Percentiles rank a stretch among this genome's conserved stretches.
Evolutionary conservation across 2,888 invertebrate species (phyloP).

Genomic region (Thysanoteuthis rhombus): DNA sequence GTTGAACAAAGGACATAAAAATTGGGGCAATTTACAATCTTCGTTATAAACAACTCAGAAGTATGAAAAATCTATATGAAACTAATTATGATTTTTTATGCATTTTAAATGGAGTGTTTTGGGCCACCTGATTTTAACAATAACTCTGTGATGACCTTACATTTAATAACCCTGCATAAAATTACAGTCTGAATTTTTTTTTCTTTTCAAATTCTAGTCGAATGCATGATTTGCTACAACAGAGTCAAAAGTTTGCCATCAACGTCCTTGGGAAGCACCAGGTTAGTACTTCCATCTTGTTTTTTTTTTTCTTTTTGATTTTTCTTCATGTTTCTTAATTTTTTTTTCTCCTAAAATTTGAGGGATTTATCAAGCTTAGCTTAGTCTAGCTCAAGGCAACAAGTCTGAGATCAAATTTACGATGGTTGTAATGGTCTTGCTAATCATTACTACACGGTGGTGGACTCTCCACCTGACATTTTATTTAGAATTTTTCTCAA

Average conservation of each 20-base stretch:
- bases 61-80: too few species aligned
- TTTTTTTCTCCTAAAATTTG: not conserved
- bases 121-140: too few species aligned
- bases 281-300: conserved; percentile 40
- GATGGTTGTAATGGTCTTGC: not conserved
- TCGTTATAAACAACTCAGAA: too few species aligned
- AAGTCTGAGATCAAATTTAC: not conserved
- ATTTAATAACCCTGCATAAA: too few species aligned
- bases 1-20: too few species aligned
- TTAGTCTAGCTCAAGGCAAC: not conserved
- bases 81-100: too few species aligned
- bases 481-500: too few species aligned
- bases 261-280: conserved; percentile 62
- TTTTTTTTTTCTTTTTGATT: not conserved
- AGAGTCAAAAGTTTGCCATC: conserved; percentile 60
- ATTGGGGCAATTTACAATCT: too few species aligned
- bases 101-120: too few species aligned
- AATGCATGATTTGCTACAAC: conserved; percentile 56
- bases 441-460: not conserved
- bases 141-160: too few species aligned
- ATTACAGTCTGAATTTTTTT: not conserved
- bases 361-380: too few species aligned
- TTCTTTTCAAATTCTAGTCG: conserved; percentile 51
- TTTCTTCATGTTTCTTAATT: not conserved
- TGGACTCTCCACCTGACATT: too few species aligned